Conservation (phyloP, 37 sponge, comb jelly and placozoan genomes). For the Bolinopsis microptera region DNA sequence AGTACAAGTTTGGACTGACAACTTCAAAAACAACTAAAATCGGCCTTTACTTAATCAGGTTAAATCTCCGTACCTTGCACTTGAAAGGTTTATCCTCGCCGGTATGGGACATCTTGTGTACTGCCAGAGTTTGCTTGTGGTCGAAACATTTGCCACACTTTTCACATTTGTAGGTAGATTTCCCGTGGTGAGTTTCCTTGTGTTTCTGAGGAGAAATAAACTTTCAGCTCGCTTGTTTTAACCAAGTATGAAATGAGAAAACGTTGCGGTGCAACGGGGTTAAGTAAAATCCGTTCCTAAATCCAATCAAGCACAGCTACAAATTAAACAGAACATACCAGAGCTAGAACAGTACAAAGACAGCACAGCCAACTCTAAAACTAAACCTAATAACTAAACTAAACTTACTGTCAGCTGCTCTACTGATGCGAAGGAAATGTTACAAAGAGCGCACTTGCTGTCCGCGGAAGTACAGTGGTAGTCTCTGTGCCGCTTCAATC, state of each 20-base stretch:
- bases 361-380: neutral
- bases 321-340: too few relatives aligned
- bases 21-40: too few relatives aligned
- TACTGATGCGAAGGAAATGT: neutral
- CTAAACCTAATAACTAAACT: neutral
- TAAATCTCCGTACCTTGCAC: too few relatives aligned
- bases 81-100: slow-evolving; percentile 64
- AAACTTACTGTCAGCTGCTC: slow-evolving; percentile 6
- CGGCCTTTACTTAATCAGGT: too few relatives aligned
- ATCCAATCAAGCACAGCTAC: too few relatives aligned
- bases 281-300: too few relatives aligned
- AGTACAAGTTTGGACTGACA: too few relatives aligned
- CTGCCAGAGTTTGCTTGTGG: slow-evolving; percentile 60
- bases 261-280: too few relatives aligned
- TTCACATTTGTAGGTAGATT: slow-evolving; percentile 18
- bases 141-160: slow-evolving; percentile 45
- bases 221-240: neutral
- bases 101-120: slow-evolving; percentile 64
- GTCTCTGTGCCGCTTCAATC: neutral
- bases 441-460: neutral
- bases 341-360: neutral
- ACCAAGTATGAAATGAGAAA: too few relatives aligned
- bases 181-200: slow-evolving; percentile 29
- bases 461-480: slow-evolving; percentile 6
- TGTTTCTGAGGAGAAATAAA: slow-evolving; percentile 3